Evolutionary conservation across 2,888 invertebrate genomes (phyloP), one percentile per base, ranked within the genome.

Genomic region (Cryptocephalus primarius): DNA sequence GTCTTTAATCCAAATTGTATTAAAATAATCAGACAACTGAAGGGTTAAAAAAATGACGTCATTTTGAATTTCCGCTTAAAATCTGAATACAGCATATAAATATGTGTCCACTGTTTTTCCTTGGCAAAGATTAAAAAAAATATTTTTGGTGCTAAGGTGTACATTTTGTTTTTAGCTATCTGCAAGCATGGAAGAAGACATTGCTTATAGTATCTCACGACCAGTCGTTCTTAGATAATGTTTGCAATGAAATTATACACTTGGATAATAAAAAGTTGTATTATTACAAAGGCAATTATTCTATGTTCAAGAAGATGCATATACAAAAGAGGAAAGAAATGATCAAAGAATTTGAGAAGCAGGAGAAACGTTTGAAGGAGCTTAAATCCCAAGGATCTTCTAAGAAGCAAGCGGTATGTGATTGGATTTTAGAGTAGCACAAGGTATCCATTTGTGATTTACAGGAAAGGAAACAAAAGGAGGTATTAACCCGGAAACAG

Each of bases 101-200:
- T 6, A 22, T 22, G 6, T 22, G 22, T 22, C 2, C 22, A 22
- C 6, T 4, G 3, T 22, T 22, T 22, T 4, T 22, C 6, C 3
- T 22, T 22, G 6, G n/a, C 11, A 8, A 42, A 38, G 11, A 39
- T 46, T 32, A 32, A 12, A 40, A 1, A 40, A 22, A 40, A 32
- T 40, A 8, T 33, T 36, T 22, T 22, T 22, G 22, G 2, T 22
- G 22, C 22, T 22, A 22, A 22, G 22, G 2, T 22, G 22, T 22
- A 22, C 2, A 22, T 36, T 12, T 52, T 46, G 44, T 31, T 73
- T 71, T 48, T 70, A 89, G 88, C 68, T 97, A 97, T 68, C 76
- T 99, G 14, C 96, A 97, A 76, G 82, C 82, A 2, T 99, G 99
- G 99, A 99, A 99, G 72, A 99, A 99, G 67, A 99, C 99, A 0